These are phyloP conservation scores for Camelus dromedarius DNA, from an alignment of 2,113 vertebrate species.

Conservation along the genomic window DNA sequence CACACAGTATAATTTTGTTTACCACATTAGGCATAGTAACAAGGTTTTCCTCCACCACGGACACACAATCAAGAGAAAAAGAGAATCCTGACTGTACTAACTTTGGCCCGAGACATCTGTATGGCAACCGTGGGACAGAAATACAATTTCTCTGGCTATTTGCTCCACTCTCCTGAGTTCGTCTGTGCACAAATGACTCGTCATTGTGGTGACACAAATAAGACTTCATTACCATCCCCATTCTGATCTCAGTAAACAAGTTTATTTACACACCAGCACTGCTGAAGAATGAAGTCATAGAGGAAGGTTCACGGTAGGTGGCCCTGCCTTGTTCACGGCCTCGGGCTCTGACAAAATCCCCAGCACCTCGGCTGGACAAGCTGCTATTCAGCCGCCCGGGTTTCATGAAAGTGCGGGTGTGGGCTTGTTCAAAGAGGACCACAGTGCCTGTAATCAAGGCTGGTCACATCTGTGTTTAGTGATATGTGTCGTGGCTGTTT, in stretches of 20 bases:
- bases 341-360: conserved; percentile 78
- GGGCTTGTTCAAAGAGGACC: conserved; percentile 82
- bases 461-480: conserved; percentile 87
- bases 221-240: conserved; percentile 87
- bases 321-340: conserved; percentile 81
- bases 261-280: conserved; percentile 88
- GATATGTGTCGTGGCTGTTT: conserved; percentile 79
- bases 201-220: conserved; percentile 86
- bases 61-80: conserved; percentile 72
- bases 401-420: conserved; percentile 84
- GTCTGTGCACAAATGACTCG: conserved; percentile 82
- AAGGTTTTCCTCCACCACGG: conserved; percentile 57
- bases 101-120: conserved; percentile 59
- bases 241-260: conserved; percentile 88
- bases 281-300: conserved; percentile 86
- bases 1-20: conserved; percentile 47
- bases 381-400: conserved; percentile 83
- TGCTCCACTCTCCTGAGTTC: not conserved
- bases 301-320: conserved; percentile 87
- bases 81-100: conserved; percentile 73
- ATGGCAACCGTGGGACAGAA: conserved; percentile 72
- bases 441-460: conserved; percentile 83
- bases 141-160: not conserved
- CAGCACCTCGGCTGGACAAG: conserved; percentile 77
- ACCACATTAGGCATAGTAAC: conserved; percentile 53